These are phyloP conservation scores for Eretmochelys imbricata DNA, from an alignment of 2,113 vertebrate genomes.

Conservation along the genomic window DNA sequence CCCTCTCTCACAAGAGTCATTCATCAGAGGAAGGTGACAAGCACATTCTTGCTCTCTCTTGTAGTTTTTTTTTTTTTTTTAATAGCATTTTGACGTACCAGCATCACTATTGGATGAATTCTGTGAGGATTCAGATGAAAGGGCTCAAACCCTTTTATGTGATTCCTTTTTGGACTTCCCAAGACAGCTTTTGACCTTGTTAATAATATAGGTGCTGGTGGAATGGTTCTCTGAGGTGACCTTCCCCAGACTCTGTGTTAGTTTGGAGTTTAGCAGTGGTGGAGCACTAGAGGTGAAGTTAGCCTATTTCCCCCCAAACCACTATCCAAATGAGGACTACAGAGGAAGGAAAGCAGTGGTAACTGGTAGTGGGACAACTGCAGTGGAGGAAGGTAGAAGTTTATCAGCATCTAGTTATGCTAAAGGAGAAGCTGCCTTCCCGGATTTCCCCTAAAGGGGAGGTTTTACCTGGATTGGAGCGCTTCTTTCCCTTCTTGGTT, in stretches of 20 bases:
- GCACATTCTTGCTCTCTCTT: not conserved
- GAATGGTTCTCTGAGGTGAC: not conserved
- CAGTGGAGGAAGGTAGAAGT: not conserved
- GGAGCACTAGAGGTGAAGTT: not conserved
- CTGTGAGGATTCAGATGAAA: too few relatives aligned
- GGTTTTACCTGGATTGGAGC: not conserved
- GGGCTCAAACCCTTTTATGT: not conserved
- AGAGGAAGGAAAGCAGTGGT: not conserved
- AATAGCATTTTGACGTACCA: not conserved
- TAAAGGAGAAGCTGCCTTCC: not conserved
- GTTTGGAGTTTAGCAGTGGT: not conserved
- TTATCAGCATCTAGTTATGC: not conserved
- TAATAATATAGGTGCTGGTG: not conserved
- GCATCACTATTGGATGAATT: constrained; percentile 3
- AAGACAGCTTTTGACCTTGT: not conserved
- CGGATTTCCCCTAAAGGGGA: not conserved
- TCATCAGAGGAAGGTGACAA: not conserved
- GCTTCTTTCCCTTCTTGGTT: not conserved
- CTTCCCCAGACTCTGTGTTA: not conserved
- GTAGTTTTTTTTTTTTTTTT: too few relatives aligned
- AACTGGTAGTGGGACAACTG: not conserved
- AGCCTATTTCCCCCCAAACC: not conserved
- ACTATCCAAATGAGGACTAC: not conserved
- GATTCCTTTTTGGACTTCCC: not conserved
- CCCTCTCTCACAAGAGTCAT: not conserved